phyloP scores from a whole-genome alignment of 2,797 vertebrate genomes.

The Sebastes flavidus region DNA sequence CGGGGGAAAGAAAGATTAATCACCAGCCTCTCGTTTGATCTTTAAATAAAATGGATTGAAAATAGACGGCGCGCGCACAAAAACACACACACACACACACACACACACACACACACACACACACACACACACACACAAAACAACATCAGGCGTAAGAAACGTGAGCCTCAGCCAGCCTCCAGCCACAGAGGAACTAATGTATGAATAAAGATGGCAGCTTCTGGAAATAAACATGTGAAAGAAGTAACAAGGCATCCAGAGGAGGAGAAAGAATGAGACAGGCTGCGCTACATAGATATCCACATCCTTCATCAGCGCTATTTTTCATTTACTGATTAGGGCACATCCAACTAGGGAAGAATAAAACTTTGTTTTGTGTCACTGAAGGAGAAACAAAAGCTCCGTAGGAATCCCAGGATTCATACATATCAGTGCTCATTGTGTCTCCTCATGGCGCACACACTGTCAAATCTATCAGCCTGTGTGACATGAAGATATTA shows the following conservation, averaged over 20 bases:
- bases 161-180: slow-evolving; percentile 69
- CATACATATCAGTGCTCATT: slow-evolving; percentile 28
- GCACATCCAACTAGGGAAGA: neutral
- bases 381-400: slow-evolving; percentile 15
- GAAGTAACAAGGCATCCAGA: slow-evolving; percentile 59
- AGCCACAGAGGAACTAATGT: slow-evolving; percentile 73
- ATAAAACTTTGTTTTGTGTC: slow-evolving; percentile 21
- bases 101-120: too few species aligned
- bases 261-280: slow-evolving; percentile 37
- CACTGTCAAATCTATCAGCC: slow-evolving; percentile 53
- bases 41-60: slow-evolving; percentile 85
- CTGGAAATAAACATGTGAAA: slow-evolving; percentile 75
- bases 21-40: slow-evolving; percentile 83
- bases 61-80: slow-evolving; percentile 56
- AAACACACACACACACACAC: too few species aligned
- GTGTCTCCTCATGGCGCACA: slow-evolving; percentile 36
- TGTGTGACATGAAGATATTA: slow-evolving; percentile 69
- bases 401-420: neutral
- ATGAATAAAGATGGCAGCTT: slow-evolving; percentile 83
- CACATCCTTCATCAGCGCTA: slow-evolving; percentile 24
- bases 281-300: slow-evolving; percentile 44
- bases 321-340: slow-evolving; percentile 38
- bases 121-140: neutral
- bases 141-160: slow-evolving; percentile 42
- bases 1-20: slow-evolving; percentile 81